phyloP scores from a whole-genome alignment of 2,113 vertebrate genomes.

The Saguinus imperator region DNA sequence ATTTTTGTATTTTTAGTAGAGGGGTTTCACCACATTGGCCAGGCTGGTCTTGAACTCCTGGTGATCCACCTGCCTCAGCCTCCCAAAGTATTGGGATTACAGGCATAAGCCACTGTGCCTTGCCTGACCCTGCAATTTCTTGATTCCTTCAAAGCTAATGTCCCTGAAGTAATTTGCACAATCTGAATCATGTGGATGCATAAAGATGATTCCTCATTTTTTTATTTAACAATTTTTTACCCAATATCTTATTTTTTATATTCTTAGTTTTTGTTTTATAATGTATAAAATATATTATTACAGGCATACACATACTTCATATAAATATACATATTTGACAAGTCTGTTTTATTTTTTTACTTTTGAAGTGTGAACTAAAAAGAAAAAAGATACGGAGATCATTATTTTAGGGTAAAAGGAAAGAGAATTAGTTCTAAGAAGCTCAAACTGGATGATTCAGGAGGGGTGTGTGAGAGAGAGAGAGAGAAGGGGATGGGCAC shows the following conservation, averaged over 20 bases:
- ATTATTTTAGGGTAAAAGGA: neutral
- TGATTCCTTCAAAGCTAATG: neutral
- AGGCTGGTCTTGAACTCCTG: too few relatives aligned
- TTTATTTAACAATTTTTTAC: neutral
- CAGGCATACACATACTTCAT: neutral
- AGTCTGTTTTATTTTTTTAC: neutral
- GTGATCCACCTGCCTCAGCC: too few relatives aligned
- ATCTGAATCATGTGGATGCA: neutral
- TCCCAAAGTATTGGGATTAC: too few relatives aligned
- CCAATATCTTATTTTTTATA: neutral
- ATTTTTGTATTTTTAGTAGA: too few relatives aligned
- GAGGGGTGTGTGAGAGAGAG: neutral
- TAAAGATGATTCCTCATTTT: neutral
- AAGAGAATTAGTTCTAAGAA: neutral
- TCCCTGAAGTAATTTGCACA: neutral
- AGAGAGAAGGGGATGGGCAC: too few relatives aligned
- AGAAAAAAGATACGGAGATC: neutral
- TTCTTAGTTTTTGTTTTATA: slow-evolving; percentile 35
- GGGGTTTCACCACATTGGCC: too few relatives aligned
- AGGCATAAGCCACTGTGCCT: too few relatives aligned
- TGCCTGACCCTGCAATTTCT: neutral
- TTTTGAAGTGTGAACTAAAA: neutral
- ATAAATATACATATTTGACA: neutral
- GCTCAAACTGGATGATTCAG: neutral
- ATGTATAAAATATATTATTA: neutral